These are phyloP conservation scores for Menidia beryllina DNA, from an alignment of 2,113 vertebrate species.

Conservation along the genomic window DNA sequence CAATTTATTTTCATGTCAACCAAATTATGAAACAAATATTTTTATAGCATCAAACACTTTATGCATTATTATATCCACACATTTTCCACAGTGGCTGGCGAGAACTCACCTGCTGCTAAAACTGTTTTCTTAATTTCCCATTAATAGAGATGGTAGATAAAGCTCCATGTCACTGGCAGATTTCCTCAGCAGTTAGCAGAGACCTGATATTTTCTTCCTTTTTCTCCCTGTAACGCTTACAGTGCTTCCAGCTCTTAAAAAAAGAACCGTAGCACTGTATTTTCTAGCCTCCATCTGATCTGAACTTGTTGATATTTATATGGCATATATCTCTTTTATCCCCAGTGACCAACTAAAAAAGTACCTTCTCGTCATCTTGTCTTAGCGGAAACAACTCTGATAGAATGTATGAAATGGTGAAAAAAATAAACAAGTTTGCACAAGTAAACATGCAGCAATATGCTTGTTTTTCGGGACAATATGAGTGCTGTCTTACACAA, in stretches of 20 bases:
- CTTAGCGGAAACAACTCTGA: conserved; percentile 45
- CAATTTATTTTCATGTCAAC: not conserved
- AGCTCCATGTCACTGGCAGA: conserved; percentile 40
- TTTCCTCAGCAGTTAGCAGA: conserved; percentile 19
- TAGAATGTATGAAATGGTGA: conserved; percentile 44
- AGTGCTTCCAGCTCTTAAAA: conserved; percentile 50
- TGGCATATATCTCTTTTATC: conserved; percentile 45
- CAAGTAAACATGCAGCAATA: not conserved
- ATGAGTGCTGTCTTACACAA: conserved; percentile 44
- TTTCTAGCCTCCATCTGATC: conserved; percentile 71
- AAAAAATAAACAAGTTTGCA: conserved; percentile 58
- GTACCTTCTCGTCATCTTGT: conserved; percentile 49
- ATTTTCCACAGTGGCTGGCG: conserved; percentile 22
- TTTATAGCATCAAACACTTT: too few relatives aligned
- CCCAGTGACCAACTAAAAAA: conserved; percentile 29
- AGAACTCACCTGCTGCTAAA: conserved; percentile 46
- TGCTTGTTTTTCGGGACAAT: conserved; percentile 37
- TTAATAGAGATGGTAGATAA: conserved; percentile 47
- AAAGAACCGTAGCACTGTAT: conserved; percentile 67
- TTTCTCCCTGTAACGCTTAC: conserved; percentile 31
- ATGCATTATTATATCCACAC: conserved; percentile 19
- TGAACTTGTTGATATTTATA: conserved; percentile 30
- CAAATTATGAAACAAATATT: too few relatives aligned
- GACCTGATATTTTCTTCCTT: conserved; percentile 27
- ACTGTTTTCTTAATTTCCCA: conserved; percentile 48